phyloP scores from a whole-genome alignment of 2,888 invertebrate species.

The Oscheius sp. region DNA sequence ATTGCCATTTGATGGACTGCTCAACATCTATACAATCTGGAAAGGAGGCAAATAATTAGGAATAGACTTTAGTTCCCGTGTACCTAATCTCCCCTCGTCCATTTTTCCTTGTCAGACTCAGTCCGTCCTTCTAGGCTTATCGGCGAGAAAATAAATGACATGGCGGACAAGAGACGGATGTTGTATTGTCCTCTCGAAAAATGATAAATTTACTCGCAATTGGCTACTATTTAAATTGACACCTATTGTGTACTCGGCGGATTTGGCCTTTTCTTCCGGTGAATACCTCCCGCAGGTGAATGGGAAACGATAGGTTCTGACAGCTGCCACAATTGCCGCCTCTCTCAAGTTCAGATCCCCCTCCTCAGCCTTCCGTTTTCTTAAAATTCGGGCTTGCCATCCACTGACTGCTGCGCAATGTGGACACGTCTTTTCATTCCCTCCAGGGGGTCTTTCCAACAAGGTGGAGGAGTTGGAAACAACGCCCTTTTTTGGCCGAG shows the following conservation, averaged over 20 bases:
- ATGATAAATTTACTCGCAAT: too few species aligned
- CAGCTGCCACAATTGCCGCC: too few species aligned
- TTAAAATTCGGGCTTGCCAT: too few species aligned
- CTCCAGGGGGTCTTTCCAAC: slow-evolving; percentile 28
- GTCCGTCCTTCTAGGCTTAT: background rate
- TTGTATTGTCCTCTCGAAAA: too few species aligned
- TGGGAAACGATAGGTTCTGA: too few species aligned
- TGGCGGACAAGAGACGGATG: too few species aligned
- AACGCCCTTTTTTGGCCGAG: slow-evolving; percentile 13
- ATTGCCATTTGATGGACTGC: slow-evolving; percentile 34
- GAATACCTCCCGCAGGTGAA: too few species aligned
- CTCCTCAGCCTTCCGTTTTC: background rate
- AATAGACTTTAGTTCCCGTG: background rate
- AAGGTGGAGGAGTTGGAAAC: slow-evolving; percentile 15
- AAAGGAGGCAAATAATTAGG: background rate
- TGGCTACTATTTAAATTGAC: too few species aligned
- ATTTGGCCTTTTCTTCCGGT: too few species aligned
- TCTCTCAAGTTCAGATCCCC: background rate
- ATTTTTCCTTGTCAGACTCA: slow-evolving; percentile 1
- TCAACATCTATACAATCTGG: slow-evolving; percentile 21
- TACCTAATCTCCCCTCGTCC: background rate
- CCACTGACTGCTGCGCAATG: background rate
- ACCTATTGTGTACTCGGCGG: too few species aligned
- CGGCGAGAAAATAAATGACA: too few species aligned
- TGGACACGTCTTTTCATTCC: slow-evolving; percentile 27